Percentiles rank a stretch among this genome's conserved stretches.
Conservation (phyloP, 2,888 invertebrate species). For the Dolichopus griseipennis region DNA sequence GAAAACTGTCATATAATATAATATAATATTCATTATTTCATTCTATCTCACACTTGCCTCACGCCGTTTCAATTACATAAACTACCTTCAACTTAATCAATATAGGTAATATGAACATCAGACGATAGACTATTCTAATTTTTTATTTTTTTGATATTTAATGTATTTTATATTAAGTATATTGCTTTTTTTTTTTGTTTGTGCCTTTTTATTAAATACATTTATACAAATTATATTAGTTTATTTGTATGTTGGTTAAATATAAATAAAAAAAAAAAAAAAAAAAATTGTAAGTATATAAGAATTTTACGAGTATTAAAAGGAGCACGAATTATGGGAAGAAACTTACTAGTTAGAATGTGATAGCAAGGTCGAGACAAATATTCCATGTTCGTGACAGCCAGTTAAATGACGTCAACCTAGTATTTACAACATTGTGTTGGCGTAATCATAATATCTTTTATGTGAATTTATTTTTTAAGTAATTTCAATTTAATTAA, state of each 20-base stretch:
- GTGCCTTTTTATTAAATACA: no score
- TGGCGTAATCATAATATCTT: background rate
- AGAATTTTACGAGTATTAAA: conserved; percentile 4
- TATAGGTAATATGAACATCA: background rate
- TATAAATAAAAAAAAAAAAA: background rate
- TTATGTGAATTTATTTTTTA: no score
- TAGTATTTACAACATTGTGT: background rate
- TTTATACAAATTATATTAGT: no score
- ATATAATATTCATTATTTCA: no score
- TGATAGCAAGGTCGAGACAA: conserved; percentile 23
- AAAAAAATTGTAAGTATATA: background rate
- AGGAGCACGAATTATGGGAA: background rate
- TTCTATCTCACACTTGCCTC: conserved; percentile 2
- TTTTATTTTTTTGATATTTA: background rate
- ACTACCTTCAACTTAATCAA: conserved; percentile 5
- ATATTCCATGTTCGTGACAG: conserved; percentile 16
- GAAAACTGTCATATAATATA: background rate
- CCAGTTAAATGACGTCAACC: conserved; percentile 8
- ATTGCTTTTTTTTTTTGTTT: no score
- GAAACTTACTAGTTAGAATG: conserved; percentile 20
- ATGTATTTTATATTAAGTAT: no score
- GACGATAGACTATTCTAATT: background rate
- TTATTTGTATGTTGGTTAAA: no score
- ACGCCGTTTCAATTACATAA: conserved; percentile 3
- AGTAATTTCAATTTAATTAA: no score